These are phyloP conservation scores for Dynastes maya DNA, from an alignment of 2,888 invertebrate species.

Conservation along the genomic window DNA sequence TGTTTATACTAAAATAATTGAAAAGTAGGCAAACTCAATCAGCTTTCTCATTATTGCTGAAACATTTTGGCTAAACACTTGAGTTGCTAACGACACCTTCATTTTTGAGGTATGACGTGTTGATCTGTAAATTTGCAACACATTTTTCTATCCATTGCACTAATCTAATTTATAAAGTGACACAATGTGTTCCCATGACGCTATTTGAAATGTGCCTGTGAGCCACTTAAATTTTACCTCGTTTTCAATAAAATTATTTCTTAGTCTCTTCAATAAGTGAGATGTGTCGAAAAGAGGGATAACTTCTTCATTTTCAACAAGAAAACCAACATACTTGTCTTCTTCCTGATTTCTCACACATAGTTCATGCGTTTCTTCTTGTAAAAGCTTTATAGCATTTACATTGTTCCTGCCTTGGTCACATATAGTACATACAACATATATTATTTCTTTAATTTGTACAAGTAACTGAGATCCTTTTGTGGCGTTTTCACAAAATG, in stretches of 20 bases:
- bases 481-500: neutral
- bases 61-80: neutral
- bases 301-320: neutral
- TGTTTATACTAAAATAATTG: neutral
- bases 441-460: neutral
- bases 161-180: neutral
- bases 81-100: neutral
- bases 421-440: neutral
- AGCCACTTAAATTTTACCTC: neutral
- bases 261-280: neutral
- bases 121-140: neutral
- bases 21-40: neutral
- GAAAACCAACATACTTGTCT: neutral
- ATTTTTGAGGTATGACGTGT: neutral
- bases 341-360: neutral
- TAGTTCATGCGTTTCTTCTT: neutral
- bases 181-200: neutral
- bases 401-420: neutral
- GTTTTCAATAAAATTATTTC: neutral
- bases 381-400: neutral
- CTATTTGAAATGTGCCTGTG: neutral
- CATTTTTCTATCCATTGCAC: neutral
- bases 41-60: neutral
- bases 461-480: neutral
- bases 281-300: neutral